Evolutionary conservation across 2,113 vertebrate genomes (phyloP).

Genomic region (Willisornis vidua): DNA sequence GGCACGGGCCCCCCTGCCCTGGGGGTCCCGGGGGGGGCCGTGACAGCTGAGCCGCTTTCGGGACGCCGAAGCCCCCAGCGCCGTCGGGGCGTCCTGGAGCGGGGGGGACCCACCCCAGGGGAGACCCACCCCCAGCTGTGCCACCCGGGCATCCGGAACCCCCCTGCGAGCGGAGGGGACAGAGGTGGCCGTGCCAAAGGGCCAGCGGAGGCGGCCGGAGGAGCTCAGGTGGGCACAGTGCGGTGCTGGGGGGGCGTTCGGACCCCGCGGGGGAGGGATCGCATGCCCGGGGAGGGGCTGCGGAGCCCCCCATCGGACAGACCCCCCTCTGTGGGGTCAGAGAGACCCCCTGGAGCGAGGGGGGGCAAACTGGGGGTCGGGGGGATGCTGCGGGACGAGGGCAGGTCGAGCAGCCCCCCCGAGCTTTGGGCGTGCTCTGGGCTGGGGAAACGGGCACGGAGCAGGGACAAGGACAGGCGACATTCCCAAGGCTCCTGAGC

Average conservation of each 20-base stretch:
- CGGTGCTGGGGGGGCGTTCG: fast-evolving
- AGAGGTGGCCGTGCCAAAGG: neutral
- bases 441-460: neutral
- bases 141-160: neutral
- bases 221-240: neutral
- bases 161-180: neutral
- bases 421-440: neutral
- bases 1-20: neutral
- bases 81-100: neutral
- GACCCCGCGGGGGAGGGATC: neutral
- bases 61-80: neutral
- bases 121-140: neutral
- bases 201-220: neutral
- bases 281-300: neutral
- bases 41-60: neutral
- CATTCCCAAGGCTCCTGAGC: too few species aligned
- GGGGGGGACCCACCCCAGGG: neutral
- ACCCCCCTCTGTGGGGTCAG: neutral
- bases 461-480: neutral
- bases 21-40: neutral
- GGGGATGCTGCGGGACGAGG: neutral
- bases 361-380: neutral
- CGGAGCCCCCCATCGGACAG: neutral
- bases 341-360: neutral
- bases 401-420: too few species aligned